Evolutionary conservation across 1,140 invertebrate species (phyloP), one percentile per base, ranked within the genome.

Genomic region (Caenorhabditis brenneri): DNA sequence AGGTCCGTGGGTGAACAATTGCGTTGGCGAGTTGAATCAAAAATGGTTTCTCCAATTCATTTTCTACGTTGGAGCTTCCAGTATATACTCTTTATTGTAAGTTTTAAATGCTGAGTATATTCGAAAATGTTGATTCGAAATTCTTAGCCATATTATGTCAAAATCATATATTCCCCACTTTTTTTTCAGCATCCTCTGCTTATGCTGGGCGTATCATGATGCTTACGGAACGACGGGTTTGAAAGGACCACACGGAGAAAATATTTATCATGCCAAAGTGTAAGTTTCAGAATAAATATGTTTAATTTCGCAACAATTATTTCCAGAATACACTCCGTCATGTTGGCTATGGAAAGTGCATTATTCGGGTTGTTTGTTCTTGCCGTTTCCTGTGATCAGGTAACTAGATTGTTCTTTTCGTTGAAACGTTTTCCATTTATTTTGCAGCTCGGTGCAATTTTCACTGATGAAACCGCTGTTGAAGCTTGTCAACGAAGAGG

Each of bases 31-130:
- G 91, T 93, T 94, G 88, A 97, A 97, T 93, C 95, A 97, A 92
- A 96, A 96, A 91, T 97, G 95, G 92, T 97, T 97, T 91, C 94
- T 97, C 87, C 95, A 96, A 91, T 97, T 97, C 92, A 92, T 97
- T 74, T 93, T 96, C 86, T 93, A 93, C 90, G 92, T 93, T 58
- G 93, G 92, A 91, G 88, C 90, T 90, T 90, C 74, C n/a, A 69
- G 83, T 69, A 15, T 79, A 22, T 90, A 87, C 78, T 55, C 88
- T 15, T 60, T 90, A 60, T 53, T 86, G 85, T 89, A n/a, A 84
- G 84, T 85, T 85, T 85, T 53, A 42, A 79, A n/a, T 51, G 82
- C 84, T 27, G 15, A n/a, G n/a, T n/a, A n/a, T n/a, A n/a, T n/a
- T n/a, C n/a, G n/a, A 42, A 69, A 69, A 36, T 19, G 12, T 19